These are phyloP conservation scores for Calliphora vomitoria DNA, from an alignment of 2,888 invertebrate species.

Conservation along the genomic window DNA sequence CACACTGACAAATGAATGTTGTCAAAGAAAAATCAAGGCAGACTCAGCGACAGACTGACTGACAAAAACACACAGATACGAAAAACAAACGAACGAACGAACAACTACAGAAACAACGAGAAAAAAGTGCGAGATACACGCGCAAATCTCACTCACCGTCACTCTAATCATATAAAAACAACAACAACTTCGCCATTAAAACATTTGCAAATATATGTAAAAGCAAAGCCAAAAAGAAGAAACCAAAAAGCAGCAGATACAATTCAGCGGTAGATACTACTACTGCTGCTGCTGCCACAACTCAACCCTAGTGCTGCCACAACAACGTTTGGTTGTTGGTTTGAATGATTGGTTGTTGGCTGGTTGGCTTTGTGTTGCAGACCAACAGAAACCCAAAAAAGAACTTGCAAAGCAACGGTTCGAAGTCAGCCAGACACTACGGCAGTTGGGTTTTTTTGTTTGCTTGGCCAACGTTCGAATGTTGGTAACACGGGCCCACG, in stretches of 20 bases:
- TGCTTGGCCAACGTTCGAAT: slow-evolving; percentile 18
- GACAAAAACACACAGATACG: slow-evolving; percentile 45
- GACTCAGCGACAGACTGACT: slow-evolving; percentile 17
- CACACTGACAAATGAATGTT: not conserved
- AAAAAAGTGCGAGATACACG: slow-evolving; percentile 70
- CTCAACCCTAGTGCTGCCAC: slow-evolving; percentile 1
- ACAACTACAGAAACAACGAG: slow-evolving; percentile 32
- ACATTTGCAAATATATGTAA: slow-evolving; percentile 42
- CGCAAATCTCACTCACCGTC: slow-evolving; percentile 64
- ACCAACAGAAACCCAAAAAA: slow-evolving; percentile 21
- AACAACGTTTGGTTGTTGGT: slow-evolving; percentile 14
- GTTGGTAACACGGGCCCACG: slow-evolving; percentile 48
- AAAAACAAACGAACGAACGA: too few species aligned
- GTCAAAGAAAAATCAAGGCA: not conserved
- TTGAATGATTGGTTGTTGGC: slow-evolving; percentile 36
- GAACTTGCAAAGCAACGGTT: slow-evolving; percentile 41
- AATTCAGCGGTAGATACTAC: slow-evolving; percentile 13
- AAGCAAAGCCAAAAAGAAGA: too few species aligned
- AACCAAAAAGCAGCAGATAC: slow-evolving; percentile 43
- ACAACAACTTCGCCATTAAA: slow-evolving; percentile 27
- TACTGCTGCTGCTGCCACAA: slow-evolving; percentile 20
- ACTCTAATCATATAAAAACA: slow-evolving; percentile 25
- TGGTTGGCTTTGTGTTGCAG: slow-evolving; percentile 48
- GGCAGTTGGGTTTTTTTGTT: slow-evolving; percentile 50
- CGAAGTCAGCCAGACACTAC: slow-evolving; percentile 70